Conservation (phyloP, 2,797 vertebrate species). For the Tamandua tetradactyla region DNA sequence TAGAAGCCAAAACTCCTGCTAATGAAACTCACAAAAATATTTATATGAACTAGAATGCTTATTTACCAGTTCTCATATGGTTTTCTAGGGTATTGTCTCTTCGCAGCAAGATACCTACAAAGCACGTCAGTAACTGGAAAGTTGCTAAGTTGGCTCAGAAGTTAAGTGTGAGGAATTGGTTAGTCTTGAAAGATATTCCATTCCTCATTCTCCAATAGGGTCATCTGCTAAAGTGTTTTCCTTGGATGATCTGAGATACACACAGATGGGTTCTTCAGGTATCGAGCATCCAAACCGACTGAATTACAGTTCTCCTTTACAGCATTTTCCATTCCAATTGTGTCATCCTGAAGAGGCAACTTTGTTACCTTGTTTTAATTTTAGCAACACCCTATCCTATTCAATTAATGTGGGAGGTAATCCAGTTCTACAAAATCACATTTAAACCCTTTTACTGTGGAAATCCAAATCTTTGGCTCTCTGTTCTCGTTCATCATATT, state of each 20-base stretch:
- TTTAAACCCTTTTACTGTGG: neutral
- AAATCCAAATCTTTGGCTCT: neutral
- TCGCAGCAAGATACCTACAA: neutral
- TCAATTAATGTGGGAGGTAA: slow-evolving; percentile 27
- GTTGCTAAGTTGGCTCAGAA: neutral
- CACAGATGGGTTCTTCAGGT: slow-evolving; percentile 21
- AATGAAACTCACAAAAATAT: neutral
- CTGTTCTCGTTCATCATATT: neutral
- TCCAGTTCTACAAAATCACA: neutral
- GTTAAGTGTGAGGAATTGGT: slow-evolving; percentile 44
- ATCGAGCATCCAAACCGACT: neutral
- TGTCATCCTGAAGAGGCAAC: slow-evolving; percentile 14
- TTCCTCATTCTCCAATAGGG: slow-evolving; percentile 26
- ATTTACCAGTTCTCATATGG: neutral
- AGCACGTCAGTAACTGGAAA: neutral
- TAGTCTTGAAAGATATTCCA: slow-evolving; percentile 46
- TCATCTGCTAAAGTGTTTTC: slow-evolving; percentile 61
- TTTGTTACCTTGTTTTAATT: slow-evolving; percentile 44
- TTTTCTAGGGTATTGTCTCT: neutral
- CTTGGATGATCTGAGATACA: slow-evolving; percentile 59
- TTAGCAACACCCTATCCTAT: neutral
- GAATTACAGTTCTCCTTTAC: slow-evolving; percentile 70
- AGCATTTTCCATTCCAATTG: slow-evolving; percentile 52
- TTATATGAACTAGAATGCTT: neutral
- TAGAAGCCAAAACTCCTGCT: neutral